Evolutionary conservation across 2,888 invertebrate species (phyloP), one percentile per base, ranked within the genome.

Genomic region (Omphaloscelis lunosa): DNA sequence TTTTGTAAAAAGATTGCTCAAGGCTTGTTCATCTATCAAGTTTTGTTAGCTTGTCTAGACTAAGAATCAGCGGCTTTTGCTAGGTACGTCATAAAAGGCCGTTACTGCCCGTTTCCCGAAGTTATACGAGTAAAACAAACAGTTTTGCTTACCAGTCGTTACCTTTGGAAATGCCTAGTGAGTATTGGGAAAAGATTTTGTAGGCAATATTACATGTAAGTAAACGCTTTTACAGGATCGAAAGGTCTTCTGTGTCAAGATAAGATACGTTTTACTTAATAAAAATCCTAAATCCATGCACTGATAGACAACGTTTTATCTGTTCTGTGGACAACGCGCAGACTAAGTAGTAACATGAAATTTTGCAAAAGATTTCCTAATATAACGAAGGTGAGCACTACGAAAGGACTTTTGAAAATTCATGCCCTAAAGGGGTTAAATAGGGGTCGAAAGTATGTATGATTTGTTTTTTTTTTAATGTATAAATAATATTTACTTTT

Each of bases 21-120:
- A 27, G 7, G 4, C 1, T n/a, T 66, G 12, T 12, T 29, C 15
- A 23, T 51, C 1, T 51, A 17, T 34, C 51, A 53, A 51, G n/a
- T 53, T 53, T 17, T 53, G 15, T 68, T 53, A 17, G 17, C 53
- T 34, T 27, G 78, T 81, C 58, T 78, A 78, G 78, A 78, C 81
- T 15, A 41, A 51, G 81, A 58, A 81, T 78, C 81, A 74, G 78
- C 63, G 74, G 8, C 23, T 78, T 81, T 74, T 23, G 58, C 27
- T 41, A 34, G 41, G 51, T 73, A 65, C 23, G 51, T 78, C 81
- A 56, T 78, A 74, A 81, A 80, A 65, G 15, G 51, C 51, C 51
- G 41, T 41, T 58, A 73, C 41, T 41, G 63, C 11, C 51, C 27
- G 51, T 74, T 78, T 74, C 7, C 58, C 63, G 15, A 59, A 78